Base-by-base conservation (phyloP, 2,797 vertebrate genomes). In the Podarcis lilfordi region DNA sequence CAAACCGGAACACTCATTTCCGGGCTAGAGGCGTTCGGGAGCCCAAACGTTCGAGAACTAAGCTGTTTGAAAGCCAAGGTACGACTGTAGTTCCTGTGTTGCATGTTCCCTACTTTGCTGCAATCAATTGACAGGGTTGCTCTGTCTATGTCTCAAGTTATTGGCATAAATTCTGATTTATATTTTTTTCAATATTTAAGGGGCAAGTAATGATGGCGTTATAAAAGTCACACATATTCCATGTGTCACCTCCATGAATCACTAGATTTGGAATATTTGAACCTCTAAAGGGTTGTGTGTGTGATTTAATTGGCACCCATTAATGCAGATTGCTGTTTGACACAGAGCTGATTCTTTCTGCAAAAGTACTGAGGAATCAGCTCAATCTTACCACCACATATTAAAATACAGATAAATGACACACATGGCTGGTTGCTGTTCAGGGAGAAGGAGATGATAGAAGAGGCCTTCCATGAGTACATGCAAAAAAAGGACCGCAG, bases 401-500 rank as follows among this genome's bases (percentile, higher is more conserved):
- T 68, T 68, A 78, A 64, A 43, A 50, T 87, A 50, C 59, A 79
- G n/a, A 79, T 7, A 25, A 91, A 94, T 91, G 93, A 92, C 76
- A 92, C 82, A 90, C 61, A 19, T 2, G 23, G 79, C 78, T 89
- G 55, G 81, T 89, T 95, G 89, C 89, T 92, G 29, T 72, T 91
- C 90, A 77, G 40, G 23, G 10, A 10, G 10, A 82, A 86, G 92
- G 89, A 92, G 87, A 91, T 93, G 89, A 87, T 59, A 85, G 82
- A 85, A 91, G 92, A 95, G 91, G 80, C 50, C 35, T 88, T 93
- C 92, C 88, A 92, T 93, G 92, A 88, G 76, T 75, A 91, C 80
- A 66, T 92, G 84, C 92, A 93, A 93, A 92, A 95, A 95, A 92
- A 82, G 87, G 91, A 88, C 79, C 85, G 87, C 80, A 69, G 13